Percentiles rank a stretch among this genome's conserved stretches.
Evolutionary conservation across 2,113 vertebrate species (phyloP).

Genomic region (Trochalopteron elliotii): DNA sequence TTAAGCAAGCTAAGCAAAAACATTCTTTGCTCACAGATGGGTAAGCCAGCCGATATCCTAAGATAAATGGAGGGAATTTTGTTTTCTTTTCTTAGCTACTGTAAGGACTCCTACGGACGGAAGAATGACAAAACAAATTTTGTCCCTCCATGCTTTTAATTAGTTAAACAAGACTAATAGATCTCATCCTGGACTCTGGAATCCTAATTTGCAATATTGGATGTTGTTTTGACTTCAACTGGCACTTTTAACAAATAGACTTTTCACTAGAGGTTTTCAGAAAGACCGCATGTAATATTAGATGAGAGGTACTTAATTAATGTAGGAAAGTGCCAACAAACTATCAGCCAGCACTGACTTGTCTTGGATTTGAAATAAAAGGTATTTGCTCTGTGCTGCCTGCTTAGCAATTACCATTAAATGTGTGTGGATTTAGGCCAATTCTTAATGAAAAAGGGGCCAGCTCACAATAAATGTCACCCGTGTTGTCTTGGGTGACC

Average conservation of each 20-base stretch:
- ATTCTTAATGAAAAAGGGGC: slow-evolving; percentile 55
- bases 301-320: slow-evolving; percentile 67
- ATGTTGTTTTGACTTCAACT: slow-evolving; percentile 41
- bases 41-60: not conserved
- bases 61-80: slow-evolving; percentile 35
- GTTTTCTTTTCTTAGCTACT: slow-evolving; percentile 34
- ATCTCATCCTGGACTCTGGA: slow-evolving; percentile 23
- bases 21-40: slow-evolving; percentile 35
- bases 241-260: slow-evolving; percentile 57
- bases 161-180: slow-evolving; percentile 53
- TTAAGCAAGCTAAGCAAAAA: slow-evolving; percentile 52
- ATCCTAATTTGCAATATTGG: slow-evolving; percentile 51
- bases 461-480: slow-evolving; percentile 46
- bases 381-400: slow-evolving; percentile 48
- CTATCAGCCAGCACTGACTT: slow-evolving; percentile 58
- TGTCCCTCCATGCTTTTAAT: not conserved
- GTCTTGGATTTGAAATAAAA: slow-evolving; percentile 68
- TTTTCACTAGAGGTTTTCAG: slow-evolving; percentile 63
- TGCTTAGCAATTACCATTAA: slow-evolving; percentile 55
- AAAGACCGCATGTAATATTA: slow-evolving; percentile 40
- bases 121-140: slow-evolving; percentile 41
- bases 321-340: slow-evolving; percentile 45
- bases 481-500: not conserved
- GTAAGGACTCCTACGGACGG: not conserved
- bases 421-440: slow-evolving; percentile 53